Evolutionary conservation across 2,888 invertebrate genomes (phyloP).

Genomic region (Odontothrips loti): DNA sequence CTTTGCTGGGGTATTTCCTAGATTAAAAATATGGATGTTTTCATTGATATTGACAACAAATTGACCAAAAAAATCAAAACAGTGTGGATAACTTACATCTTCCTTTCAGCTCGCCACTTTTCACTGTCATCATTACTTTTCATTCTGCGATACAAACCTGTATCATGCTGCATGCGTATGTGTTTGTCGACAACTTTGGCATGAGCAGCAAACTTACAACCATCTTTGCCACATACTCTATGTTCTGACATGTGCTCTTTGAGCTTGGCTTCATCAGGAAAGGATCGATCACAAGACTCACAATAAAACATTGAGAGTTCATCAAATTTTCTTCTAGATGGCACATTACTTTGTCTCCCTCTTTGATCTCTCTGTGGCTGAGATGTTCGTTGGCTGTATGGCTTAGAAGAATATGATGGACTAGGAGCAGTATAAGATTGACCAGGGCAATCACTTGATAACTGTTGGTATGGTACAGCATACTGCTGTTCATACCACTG

Average conservation of each 20-base stretch:
- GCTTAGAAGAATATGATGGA: background rate
- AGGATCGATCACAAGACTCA: slow-evolving; percentile 77
- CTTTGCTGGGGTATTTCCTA: slow-evolving; percentile 67
- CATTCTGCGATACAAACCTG: slow-evolving; percentile 77
- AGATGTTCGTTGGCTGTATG: no score
- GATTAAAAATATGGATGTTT: slow-evolving; percentile 33
- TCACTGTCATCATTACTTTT: slow-evolving; percentile 75
- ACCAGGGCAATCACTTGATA: background rate
- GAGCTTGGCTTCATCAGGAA: slow-evolving; percentile 56
- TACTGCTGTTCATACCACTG: background rate
- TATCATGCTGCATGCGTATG: slow-evolving; percentile 73
- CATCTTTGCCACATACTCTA: slow-evolving; percentile 72
- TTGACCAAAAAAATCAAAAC: background rate
- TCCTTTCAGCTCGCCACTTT: slow-evolving; percentile 80
- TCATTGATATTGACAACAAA: slow-evolving; percentile 18
- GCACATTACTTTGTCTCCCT: background rate
- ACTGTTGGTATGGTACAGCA: background rate
- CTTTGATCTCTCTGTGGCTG: background rate
- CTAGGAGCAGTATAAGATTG: background rate
- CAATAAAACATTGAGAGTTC: slow-evolving; percentile 53
- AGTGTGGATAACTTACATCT: slow-evolving; percentile 44
- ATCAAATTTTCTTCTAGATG: background rate
- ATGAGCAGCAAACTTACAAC: slow-evolving; percentile 75
- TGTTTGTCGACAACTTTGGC: slow-evolving; percentile 75
- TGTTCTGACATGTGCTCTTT: slow-evolving; percentile 69